Evolutionary conservation across 2,888 invertebrate species (phyloP), one percentile per base, ranked within the genome.

Genomic region (Polydrusus tereticollis): DNA sequence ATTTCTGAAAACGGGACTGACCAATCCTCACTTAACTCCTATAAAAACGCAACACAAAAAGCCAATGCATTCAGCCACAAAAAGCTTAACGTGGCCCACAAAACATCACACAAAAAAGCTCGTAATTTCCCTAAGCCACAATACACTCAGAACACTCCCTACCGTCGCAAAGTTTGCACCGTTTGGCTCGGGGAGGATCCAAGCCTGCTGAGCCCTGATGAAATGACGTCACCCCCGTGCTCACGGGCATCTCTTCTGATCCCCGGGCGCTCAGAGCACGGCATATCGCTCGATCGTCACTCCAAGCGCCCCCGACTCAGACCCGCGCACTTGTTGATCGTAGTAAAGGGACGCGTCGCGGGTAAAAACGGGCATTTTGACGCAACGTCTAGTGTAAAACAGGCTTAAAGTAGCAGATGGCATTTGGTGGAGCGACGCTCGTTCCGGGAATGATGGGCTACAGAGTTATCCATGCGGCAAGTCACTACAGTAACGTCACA

Each of bases 101-200:
- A 26, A 57, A 16, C 26, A 29, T 4, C 57, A 66, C 55, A 26
- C 3, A 18, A 41, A 26, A 36, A 55, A 29, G 29, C 52, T 29
- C 36, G 69, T 18, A 50, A n/a, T n/a, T n/a, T n/a, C n/a, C n/a
- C n/a, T n/a, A n/a, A n/a, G n/a, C n/a, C n/a, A n/a, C n/a, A n/a
- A n/a, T n/a, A n/a, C n/a, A n/a, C n/a, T n/a, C n/a, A n/a, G n/a
- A 59, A n/a, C 64, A 62, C 60, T 41, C 20, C 69, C 80, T 85
- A 94, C 94, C 94, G 93, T 94, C 94, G 92, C 94, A 94, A 88
- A 93, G 93, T 90, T 92, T 93, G 93, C 94, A 94, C 92, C 94
- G 93, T 89, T 94, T 94, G 88, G 94, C 93, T 90, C 93, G 92
- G 88, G 94, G 93, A 88, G 90, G 90, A 87, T 89, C 90, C 50